phyloP scores from a whole-genome alignment of 2,797 vertebrate species.

The Pempheris klunzingeri region DNA sequence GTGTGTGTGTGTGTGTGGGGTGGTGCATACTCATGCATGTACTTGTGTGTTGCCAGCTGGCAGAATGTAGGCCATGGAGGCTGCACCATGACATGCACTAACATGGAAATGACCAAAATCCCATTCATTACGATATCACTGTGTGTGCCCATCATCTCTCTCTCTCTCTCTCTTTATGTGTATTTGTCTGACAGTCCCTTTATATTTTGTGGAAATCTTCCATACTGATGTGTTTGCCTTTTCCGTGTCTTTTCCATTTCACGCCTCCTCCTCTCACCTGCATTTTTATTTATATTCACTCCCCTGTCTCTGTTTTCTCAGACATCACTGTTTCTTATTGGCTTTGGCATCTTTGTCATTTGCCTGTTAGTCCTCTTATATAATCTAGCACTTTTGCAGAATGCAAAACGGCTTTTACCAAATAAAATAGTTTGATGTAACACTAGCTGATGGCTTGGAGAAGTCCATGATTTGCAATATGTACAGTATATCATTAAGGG shows the following conservation, averaged over 20 bases:
- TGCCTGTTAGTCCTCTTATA: constrained; percentile 30
- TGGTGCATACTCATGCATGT: constrained; percentile 68
- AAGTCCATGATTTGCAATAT: not conserved
- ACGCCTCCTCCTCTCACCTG: constrained; percentile 14
- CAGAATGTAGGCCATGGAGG: constrained; percentile 82
- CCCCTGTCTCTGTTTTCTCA: constrained; percentile 13
- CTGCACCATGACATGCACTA: constrained; percentile 67
- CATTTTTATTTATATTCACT: constrained; percentile 18
- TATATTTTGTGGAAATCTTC: constrained; percentile 10
- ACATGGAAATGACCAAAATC: constrained; percentile 67
- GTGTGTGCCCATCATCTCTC: constrained; percentile 8
- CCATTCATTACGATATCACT: constrained; percentile 56
- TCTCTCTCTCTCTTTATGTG: not conserved
- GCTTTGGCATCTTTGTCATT: constrained; percentile 8
- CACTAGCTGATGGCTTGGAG: not conserved
- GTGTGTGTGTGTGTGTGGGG: constrained; percentile 44
- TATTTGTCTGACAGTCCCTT: not conserved
- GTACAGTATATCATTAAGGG: not conserved
- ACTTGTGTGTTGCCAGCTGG: constrained; percentile 76
- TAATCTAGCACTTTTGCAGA: constrained; percentile 15
- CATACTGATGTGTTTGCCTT: constrained; percentile 21
- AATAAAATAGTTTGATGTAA: constrained; percentile 20
- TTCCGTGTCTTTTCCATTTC: constrained; percentile 28
- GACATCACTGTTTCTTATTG: constrained; percentile 32
- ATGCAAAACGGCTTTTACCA: constrained; percentile 34